Evolutionary conservation across 2,888 invertebrate species (phyloP).

Genomic region (Ferrisia virgata): DNA sequence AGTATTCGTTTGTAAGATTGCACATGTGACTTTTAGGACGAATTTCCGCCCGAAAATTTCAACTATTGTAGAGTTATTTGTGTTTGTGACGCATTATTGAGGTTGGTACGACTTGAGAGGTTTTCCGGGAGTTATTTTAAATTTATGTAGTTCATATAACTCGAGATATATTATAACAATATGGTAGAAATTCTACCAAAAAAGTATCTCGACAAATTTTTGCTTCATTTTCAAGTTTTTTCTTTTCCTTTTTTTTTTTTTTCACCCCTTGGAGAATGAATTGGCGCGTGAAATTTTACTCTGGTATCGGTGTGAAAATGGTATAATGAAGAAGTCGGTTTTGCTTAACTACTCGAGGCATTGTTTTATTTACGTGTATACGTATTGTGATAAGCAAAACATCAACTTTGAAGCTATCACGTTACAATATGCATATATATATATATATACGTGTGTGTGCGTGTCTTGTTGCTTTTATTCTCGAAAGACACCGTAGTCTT

Average conservation of each 20-base stretch:
- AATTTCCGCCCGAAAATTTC: too few relatives aligned
- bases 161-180: too few relatives aligned
- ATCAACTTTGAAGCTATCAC: constrained; percentile 11
- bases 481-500: neutral
- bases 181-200: neutral
- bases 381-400: neutral
- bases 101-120: too few relatives aligned
- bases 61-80: too few relatives aligned
- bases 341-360: neutral
- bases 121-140: too few relatives aligned
- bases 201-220: too few relatives aligned
- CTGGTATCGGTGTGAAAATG: neutral
- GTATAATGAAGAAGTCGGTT: neutral
- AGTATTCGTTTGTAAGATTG: too few relatives aligned
- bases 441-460: neutral
- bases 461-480: constrained; percentile 10
- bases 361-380: neutral
- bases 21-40: too few relatives aligned
- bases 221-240: too few relatives aligned
- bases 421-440: neutral
- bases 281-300: neutral
- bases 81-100: too few relatives aligned
- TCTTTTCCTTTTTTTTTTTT: neutral
- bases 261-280: neutral
- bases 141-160: too few relatives aligned